phyloP scores from a whole-genome alignment of 2,888 invertebrate genomes.

The Synanthedon myopaeformis region DNA sequence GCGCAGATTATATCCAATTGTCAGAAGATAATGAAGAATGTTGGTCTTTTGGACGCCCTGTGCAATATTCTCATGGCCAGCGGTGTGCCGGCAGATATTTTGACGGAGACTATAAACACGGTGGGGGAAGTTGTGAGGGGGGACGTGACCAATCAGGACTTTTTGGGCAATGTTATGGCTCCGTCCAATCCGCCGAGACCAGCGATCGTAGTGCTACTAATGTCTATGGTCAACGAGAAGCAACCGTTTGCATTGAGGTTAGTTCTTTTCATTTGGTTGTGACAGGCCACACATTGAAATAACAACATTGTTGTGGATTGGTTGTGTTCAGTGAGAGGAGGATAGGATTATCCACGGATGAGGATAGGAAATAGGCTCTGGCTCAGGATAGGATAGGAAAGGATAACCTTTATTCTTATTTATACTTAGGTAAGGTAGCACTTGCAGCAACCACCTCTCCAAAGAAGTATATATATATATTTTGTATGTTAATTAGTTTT shows the following conservation, averaged over 20 bases:
- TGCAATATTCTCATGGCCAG: slow-evolving; percentile 95
- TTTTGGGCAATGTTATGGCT: slow-evolving; percentile 89
- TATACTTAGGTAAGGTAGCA: too few species aligned
- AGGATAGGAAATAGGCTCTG: too few species aligned
- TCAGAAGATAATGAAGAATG: slow-evolving; percentile 89
- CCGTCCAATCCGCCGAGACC: slow-evolving; percentile 94
- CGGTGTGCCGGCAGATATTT: slow-evolving; percentile 95
- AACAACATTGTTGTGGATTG: too few species aligned
- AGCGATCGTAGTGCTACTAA: slow-evolving; percentile 91
- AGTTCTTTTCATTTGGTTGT: slow-evolving; percentile 7
- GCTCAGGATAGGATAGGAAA: too few species aligned
- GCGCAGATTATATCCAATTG: slow-evolving; percentile 84
- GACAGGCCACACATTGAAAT: too few species aligned
- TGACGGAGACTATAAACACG: slow-evolving; percentile 95
- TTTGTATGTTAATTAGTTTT: too few species aligned
- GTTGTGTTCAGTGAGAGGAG: too few species aligned
- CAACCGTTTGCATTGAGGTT: slow-evolving; percentile 83
- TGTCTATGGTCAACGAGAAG: slow-evolving; percentile 99
- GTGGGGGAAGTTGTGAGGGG: slow-evolving; percentile 96
- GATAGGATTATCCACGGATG: too few species aligned
- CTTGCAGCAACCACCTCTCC: too few species aligned
- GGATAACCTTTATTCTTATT: too few species aligned
- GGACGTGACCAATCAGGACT: slow-evolving; percentile 90
- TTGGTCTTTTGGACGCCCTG: slow-evolving; percentile 73
- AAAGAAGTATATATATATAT: too few species aligned